Evolutionary conservation across 2,888 invertebrate species (phyloP).

Genomic region (Chelonus formosanus): DNA sequence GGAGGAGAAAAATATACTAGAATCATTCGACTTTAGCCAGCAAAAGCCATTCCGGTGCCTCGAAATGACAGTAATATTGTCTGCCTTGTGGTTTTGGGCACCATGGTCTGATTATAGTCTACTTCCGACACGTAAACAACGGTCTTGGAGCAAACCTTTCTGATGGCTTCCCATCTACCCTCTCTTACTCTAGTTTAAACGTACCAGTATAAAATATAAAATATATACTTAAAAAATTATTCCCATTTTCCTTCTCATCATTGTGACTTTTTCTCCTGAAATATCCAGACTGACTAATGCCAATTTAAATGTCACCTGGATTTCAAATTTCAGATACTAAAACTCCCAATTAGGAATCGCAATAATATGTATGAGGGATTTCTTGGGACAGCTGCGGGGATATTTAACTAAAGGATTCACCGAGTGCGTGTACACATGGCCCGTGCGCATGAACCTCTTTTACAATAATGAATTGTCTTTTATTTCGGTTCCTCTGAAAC

Average conservation of each 20-base stretch:
- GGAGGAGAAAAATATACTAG: slow-evolving; percentile 40
- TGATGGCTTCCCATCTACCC: slow-evolving; percentile 47
- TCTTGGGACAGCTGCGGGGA: slow-evolving; percentile 5
- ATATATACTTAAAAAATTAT: slow-evolving; percentile 20
- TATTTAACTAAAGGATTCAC: slow-evolving; percentile 11
- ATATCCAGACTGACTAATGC: not conserved
- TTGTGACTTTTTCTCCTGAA: not conserved
- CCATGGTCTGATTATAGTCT: slow-evolving; percentile 60
- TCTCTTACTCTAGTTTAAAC: slow-evolving; percentile 21
- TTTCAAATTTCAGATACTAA: not conserved
- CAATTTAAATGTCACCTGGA: slow-evolving; percentile 23
- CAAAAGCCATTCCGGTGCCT: slow-evolving; percentile 37
- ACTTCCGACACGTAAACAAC: slow-evolving; percentile 61
- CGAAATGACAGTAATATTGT: slow-evolving; percentile 62
- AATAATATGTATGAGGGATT: too few species aligned
- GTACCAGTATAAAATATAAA: not conserved
- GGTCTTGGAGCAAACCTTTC: slow-evolving; percentile 49
- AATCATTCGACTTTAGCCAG: slow-evolving; percentile 31
- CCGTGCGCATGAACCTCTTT: slow-evolving; percentile 6
- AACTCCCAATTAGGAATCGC: too few species aligned
- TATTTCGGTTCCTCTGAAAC: slow-evolving; percentile 59
- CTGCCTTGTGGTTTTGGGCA: slow-evolving; percentile 59
- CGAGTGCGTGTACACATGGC: slow-evolving; percentile 15
- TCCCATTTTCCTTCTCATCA: slow-evolving; percentile 10
- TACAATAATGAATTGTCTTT: slow-evolving; percentile 60